Base-by-base conservation (phyloP, 2,113 vertebrate species). In the Podocnemis expansa region DNA sequence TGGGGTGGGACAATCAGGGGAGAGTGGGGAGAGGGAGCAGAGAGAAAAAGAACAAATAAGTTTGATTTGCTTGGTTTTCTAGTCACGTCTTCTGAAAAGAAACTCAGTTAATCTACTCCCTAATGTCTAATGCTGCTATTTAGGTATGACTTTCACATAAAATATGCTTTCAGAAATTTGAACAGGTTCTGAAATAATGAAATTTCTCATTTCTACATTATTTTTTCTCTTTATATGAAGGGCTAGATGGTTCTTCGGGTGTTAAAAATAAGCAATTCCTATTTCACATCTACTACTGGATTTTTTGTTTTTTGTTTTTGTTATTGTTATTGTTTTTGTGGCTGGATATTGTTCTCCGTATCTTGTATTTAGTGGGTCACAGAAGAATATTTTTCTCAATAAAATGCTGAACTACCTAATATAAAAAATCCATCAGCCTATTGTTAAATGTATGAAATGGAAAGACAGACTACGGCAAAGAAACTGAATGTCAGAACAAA, bases 401-500 rank as follows among this genome's bases (percentile, higher is more conserved):
- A 60, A 88, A 97, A 92, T 87, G 17, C 76, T 94, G 85, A 96
- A 93, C 1, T 34, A 51, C 38, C 29, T 95, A 82, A 58, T 89
- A 84, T 51, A 93, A 89, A 92, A 84, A 88, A 31, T 82, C 67
- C 54, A 34, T 96, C 58, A 88, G 51, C 38, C 82, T 92, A 90
- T 91, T 94, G 80, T 91, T 94, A 93, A 96, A 91, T 45, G 3
- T 51, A 80, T 90, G 45, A 93, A 82, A 80, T 55, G n/a, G 87
- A 88, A 85, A 73, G 13, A 63, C 52, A 70, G 89, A 49, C 58
- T 87, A 58, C 1, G 12, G 41, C 54, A 93, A 51, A 89, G 93
- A 89, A 94, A 84, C 54, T 24, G 84, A 94, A 89, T 52, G 75
- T 94, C 95, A 97, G 85, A 97, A 95, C 29, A 96, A 96, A 96